These are phyloP conservation scores for Vollenhovia emeryi DNA, from an alignment of 1,140 invertebrate genomes.

Conservation along the genomic window DNA sequence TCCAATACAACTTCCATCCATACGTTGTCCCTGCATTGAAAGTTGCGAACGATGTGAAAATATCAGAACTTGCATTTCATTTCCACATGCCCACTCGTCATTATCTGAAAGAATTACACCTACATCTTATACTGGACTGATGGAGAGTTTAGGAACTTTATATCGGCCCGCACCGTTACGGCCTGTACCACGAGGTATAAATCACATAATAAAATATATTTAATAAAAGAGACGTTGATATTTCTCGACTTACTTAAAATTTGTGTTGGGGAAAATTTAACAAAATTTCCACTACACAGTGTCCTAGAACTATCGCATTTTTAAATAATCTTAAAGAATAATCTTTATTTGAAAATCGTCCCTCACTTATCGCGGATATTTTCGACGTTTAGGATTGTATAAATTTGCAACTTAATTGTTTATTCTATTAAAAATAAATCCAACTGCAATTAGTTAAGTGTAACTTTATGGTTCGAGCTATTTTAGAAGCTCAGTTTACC, in stretches of 20 bases:
- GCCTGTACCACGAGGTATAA: constrained; percentile 77
- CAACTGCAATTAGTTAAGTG: neutral
- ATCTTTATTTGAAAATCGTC: neutral
- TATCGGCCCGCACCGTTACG: constrained; percentile 77
- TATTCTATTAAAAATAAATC: constrained; percentile 2
- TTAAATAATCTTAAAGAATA: neutral
- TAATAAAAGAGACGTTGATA: no score
- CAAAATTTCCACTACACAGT: neutral
- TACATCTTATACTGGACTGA: constrained; percentile 61
- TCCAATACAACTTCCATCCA: constrained; percentile 59
- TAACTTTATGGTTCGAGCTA: neutral
- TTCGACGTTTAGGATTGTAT: neutral
- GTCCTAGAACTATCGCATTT: neutral
- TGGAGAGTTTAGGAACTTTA: constrained; percentile 74
- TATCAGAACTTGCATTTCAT: constrained; percentile 62
- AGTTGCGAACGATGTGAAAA: constrained; percentile 72
- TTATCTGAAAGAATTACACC: constrained; percentile 15
- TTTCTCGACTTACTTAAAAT: neutral
- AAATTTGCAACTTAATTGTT: neutral
- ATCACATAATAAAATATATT: constrained; percentile 18
- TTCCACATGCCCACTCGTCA: constrained; percentile 57
- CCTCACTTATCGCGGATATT: neutral
- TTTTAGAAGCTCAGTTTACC: neutral
- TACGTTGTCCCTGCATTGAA: constrained; percentile 69
- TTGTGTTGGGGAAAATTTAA: neutral